Conservation (phyloP, 2,888 invertebrate genomes). For the Salpingus planirostris region DNA sequence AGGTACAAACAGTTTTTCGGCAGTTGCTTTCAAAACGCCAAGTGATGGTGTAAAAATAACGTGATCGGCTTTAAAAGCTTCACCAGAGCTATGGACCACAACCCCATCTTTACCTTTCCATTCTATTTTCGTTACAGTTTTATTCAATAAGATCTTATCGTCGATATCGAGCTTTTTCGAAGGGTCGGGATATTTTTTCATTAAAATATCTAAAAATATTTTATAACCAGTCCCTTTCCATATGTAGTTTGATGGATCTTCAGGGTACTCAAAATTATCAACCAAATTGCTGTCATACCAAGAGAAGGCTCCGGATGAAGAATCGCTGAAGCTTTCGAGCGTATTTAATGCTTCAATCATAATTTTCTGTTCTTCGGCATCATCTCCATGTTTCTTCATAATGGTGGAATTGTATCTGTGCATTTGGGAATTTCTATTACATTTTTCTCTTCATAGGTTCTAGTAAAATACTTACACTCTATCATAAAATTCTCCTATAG, state of each 20-base stretch:
- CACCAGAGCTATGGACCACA: conserved; percentile 35
- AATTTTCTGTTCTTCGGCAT: conserved; percentile 14
- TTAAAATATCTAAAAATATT: conserved; percentile 54
- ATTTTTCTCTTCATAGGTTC: not conserved
- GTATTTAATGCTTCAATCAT: conserved; percentile 16
- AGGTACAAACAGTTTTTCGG: conserved; percentile 20
- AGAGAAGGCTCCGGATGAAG: conserved; percentile 51
- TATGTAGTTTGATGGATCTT: too few relatives aligned
- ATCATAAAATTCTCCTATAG: conserved; percentile 5
- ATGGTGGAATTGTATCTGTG: conserved; percentile 18
- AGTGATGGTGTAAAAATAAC: conserved; percentile 51
- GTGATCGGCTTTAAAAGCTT: conserved; percentile 46
- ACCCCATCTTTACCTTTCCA: conserved; percentile 7
- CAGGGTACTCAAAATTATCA: too few relatives aligned
- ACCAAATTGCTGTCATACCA: conserved; percentile 51
- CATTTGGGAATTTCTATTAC: not conserved
- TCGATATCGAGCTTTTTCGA: conserved; percentile 19
- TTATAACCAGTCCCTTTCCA: conserved; percentile 65
- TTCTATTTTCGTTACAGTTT: conserved; percentile 19
- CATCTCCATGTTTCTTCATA: conserved; percentile 12
- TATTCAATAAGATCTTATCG: conserved; percentile 22
- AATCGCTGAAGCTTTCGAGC: too few relatives aligned
- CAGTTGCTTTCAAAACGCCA: conserved; percentile 22
- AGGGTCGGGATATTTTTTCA: conserved; percentile 32
- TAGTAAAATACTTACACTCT: conserved; percentile 2